Evolutionary conservation across 2,888 invertebrate species (phyloP), one percentile per base, ranked within the genome.

Genomic region (Branchipolynoe longqiensis): DNA sequence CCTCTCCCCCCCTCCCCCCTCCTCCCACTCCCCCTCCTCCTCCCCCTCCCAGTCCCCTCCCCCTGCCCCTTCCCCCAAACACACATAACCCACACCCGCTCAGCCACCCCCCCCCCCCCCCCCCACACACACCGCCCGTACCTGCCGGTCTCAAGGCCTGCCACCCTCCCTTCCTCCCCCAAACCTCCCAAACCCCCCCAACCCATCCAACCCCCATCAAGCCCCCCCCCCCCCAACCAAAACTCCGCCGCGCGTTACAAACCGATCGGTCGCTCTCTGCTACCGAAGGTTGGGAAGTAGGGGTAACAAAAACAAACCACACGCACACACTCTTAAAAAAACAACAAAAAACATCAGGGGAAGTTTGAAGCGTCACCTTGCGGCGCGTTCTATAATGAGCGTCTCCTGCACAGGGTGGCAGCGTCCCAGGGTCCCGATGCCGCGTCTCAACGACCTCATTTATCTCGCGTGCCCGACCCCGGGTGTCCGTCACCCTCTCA

Each of bases 351-450:
- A 38, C 36, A n/a, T 1, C 22, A 69, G 36, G 31, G 78, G 54
- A 78, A 41, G 78, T 78, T 78, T 78, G 48, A 25, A 41, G 54
- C 74, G 74, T 41, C 78, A 48, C 48, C 78, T 48, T 41, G 78
- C 41, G 78, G 41, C 28, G 78, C 4, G 54, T 48, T 41, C 14
- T 48, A 31, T 78, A 78, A 78, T 54, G 78, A 78, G 41, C 48
- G 78, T 78, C 78, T 54, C 78, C 28, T 41, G n/a, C n/a, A 14
- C 48, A 31, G 14, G 48, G 54, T 69, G 38, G 38, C 8, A 38
- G 69, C 69, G 69, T 36, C 69, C 38, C 69, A 3, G 18, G 69
- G 69, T n/a, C n/a, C 8, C 36, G 69, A 31, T 3, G 38, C 69
- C 14, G 36, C 4, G 69, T 36, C 69, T 58, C 14, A 58, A 58